Evolutionary conservation across 2,797 vertebrate species (phyloP), one percentile per base, ranked within the genome.

Genomic region (Gila robusta): DNA sequence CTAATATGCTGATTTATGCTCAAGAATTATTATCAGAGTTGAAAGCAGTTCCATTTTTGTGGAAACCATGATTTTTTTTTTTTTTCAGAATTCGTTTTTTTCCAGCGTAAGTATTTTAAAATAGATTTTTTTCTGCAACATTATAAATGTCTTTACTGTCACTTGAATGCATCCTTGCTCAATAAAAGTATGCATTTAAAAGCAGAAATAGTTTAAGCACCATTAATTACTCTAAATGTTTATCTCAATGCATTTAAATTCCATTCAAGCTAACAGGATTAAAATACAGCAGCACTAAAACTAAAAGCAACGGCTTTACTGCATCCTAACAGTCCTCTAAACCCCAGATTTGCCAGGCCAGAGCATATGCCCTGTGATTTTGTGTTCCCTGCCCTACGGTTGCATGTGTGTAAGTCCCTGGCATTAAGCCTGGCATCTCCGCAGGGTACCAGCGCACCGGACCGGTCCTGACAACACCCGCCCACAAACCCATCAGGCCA

Each of bases 371-470:
- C 82, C 32, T 52, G 71, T 84, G 80, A 44, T 77, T 80, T 73
- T 62, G 64, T 78, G 79, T 85, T 73, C 26, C 76, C 79, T 89
- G 73, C 59, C 56, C 73, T 74, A 26, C 73, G 79, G 86, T 44
- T 66, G 71, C 14, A 21, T 19, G 52, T 21, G 47, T 81, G 71
- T 86, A 49, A 84, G 39, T 77, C 28, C 23, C 72, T 85, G 74
- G 86, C 80, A 77, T 76, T 49, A 41, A 28, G 64, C 81, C 86
- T 90, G 84, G 82, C 85, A 77, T 77, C 83, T 70, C 67, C 1
- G 12, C 85, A 86, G 82, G 67, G 41, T 23, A 76, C 52, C 78
- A 82, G 85, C 4, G n/a, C n/a, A 77, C 71, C 67, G 79, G 79
- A 81, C 71, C 83, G 26, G 82, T 72, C 64, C 73, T 44, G 62